These are phyloP conservation scores for Henricia sp. DNA, from an alignment of 53 echinoderm and acorn worm species.

Conservation along the genomic window DNA sequence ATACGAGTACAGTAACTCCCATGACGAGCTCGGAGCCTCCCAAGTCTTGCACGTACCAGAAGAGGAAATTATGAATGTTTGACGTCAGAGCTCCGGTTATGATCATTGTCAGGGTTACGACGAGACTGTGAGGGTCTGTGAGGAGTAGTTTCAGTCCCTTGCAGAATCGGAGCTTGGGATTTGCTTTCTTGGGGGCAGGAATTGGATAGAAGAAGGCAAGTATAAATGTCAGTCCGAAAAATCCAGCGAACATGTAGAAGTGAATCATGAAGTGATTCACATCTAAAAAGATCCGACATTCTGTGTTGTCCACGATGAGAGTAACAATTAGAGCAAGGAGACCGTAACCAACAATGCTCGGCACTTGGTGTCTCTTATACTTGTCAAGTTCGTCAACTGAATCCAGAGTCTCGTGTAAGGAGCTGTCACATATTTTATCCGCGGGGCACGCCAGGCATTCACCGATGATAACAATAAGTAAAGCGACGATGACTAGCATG, in stretches of 20 bases:
- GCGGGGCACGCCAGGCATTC: constrained; percentile 72
- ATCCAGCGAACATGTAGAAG: constrained; percentile 73
- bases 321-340: constrained; percentile 61
- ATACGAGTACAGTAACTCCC: constrained; percentile 72
- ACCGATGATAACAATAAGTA: constrained; percentile 65
- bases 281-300: constrained; percentile 64
- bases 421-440: constrained; percentile 80
- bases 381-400: constrained; percentile 82
- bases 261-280: constrained; percentile 71
- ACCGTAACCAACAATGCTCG: constrained; percentile 62
- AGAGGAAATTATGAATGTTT: constrained; percentile 73
- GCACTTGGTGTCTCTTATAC: constrained; percentile 68
- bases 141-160: constrained; percentile 73
- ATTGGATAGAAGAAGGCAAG: constrained; percentile 73
- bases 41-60: constrained; percentile 90
- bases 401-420: constrained; percentile 75
- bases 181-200: constrained; percentile 34
- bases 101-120: constrained; percentile 68
- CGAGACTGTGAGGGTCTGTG: constrained; percentile 69
- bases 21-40: constrained; percentile 80
- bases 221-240: constrained; percentile 70
- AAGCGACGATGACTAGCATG: constrained; percentile 64
- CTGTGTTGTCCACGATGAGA: constrained; percentile 68
- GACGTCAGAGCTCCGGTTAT: constrained; percentile 76
- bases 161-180: constrained; percentile 34